phyloP scores from a whole-genome alignment of 2,113 vertebrate species.

The Oreochromis niloticus region DNA sequence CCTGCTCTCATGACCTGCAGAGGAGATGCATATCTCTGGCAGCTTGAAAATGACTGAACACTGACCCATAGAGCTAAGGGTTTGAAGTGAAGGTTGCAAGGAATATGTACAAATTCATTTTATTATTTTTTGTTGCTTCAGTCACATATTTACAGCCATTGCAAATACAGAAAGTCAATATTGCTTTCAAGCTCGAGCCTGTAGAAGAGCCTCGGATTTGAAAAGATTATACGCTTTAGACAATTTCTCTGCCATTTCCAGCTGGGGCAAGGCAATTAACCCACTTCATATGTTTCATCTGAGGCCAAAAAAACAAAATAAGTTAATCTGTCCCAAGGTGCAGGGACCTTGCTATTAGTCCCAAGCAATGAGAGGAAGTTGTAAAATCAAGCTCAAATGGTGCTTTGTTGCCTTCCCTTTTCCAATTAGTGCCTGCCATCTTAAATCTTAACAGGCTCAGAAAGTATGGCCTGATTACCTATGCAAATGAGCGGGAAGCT shows the following conservation, averaged over 20 bases:
- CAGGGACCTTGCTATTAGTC: conserved; percentile 27
- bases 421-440: conserved; percentile 60
- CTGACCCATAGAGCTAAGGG: not conserved
- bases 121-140: not conserved
- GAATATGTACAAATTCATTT: conserved; percentile 14
- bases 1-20: conserved; percentile 2
- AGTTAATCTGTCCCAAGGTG: conserved; percentile 45
- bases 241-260: conserved; percentile 34
- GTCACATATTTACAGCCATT: not conserved
- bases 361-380: conserved; percentile 5
- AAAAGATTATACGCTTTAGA: conserved; percentile 34
- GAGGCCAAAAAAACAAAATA: conserved; percentile 41
- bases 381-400: conserved; percentile 8
- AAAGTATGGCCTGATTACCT: conserved; percentile 52
- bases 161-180: conserved; percentile 14
- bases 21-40: not conserved
- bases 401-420: conserved; percentile 33
- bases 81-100: conserved; percentile 1
- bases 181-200: not conserved
- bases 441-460: conserved; percentile 45
- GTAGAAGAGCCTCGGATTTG: conserved; percentile 1
- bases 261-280: conserved; percentile 59
- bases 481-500: conserved; percentile 55
- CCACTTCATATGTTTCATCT: conserved; percentile 47
- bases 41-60: conserved; percentile 9